Base-by-base conservation (phyloP, 64 coral and sea anemone species). In the Stylophora pistillata region DNA sequence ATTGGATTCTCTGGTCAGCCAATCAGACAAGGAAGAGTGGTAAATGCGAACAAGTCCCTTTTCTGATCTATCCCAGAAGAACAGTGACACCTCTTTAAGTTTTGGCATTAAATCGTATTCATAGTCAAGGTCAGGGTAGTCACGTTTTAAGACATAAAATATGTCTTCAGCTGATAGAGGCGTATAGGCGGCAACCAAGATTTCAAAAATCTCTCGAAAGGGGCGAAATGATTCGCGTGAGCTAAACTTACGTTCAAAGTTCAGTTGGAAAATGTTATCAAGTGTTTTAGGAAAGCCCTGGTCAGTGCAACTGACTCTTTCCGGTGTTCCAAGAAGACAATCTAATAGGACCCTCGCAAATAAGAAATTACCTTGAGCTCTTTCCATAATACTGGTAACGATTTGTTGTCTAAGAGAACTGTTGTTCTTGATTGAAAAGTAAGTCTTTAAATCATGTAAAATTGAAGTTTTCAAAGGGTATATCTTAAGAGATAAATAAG, bases 351-450 rank as follows among this genome's bases (percentile, higher is more conserved):
- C 78, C 69, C 87, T 95, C 11, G 87, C 77, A 29, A 77, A 91
- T 13, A 95, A 56, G 29, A 95, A 95, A 31, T 95, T 95, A 56
- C 88, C 93, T 87, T 95, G 82, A 58, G 76, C 74, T 20, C 82
- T 93, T 47, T 96, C 61, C 9, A 52, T 72, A 15, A 96, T 15
- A 16, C 34, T 79, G 9, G 71, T 41, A 73, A 78, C 76, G n/a
- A 87, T 72, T 13, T 3, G 55, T 65, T 71, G 59, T 7, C 17
- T 27, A 3, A 62, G 80, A 28, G 61, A 2, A 14, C 68, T 41
- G 53, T 77, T 63, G 25, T 70, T 77, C 14, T 11, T 53, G 56
- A 78, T 73, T n/a, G 52, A 5, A 21, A 78, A 52, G 33, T 30
- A 21, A 30, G 77, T 71, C 20, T 53, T 79, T 34, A 89, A 57